Evolutionary conservation across 2,797 vertebrate species (phyloP), one percentile per base, ranked within the genome.

Genomic region (Echiichthys vipera): DNA sequence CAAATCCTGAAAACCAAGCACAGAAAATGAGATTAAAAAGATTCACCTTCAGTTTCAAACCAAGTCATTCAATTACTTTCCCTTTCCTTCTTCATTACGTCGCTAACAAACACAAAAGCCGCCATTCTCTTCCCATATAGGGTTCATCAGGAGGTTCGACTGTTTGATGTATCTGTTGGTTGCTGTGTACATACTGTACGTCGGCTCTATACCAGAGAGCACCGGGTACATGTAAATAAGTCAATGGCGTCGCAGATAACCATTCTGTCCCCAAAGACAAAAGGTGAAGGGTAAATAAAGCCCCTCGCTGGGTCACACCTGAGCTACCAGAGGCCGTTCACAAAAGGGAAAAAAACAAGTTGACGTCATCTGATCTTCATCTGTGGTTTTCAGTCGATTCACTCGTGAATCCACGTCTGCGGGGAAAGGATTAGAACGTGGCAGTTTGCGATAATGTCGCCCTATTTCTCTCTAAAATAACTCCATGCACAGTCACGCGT

Each of bases 131-230:
- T 40, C 37, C 14, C 42, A 13, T 39, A 20, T 5, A 30, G 7
- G n/a, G 18, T 2, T 17, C 50, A 15, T 9, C 7, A 12, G 20
- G 17, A 8, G 55, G 15, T 29, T 9, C 6, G 56, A 42, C 39
- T 59, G 77, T 68, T 3, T 45, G 24, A 2, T 45, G 22, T 20
- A 45, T 40, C 9, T 51, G n/a, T 39, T 9, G 36, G 46, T 72
- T 42, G 58, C 36, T 69, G 30, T 72, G 67, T 76, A 55, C 68
- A 62, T 71, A 36, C 55, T 29, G 24, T 3, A 59, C 25, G 17
- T 69, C 20, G 15, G n/a, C 42, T 43, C 18, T 56, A n/a, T 50
- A 46, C 61, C 37, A 27, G 32, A 47, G 65, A 25, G 54, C 32
- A 65, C 50, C 15, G 22, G 9, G 43, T 22, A 22, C 36, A 71